A percentile compares a stretch with the other conserved stretches of the same genome.
phyloP scores from a whole-genome alignment of 2,888 invertebrate genomes.

The Drosophila pullipes region DNA sequence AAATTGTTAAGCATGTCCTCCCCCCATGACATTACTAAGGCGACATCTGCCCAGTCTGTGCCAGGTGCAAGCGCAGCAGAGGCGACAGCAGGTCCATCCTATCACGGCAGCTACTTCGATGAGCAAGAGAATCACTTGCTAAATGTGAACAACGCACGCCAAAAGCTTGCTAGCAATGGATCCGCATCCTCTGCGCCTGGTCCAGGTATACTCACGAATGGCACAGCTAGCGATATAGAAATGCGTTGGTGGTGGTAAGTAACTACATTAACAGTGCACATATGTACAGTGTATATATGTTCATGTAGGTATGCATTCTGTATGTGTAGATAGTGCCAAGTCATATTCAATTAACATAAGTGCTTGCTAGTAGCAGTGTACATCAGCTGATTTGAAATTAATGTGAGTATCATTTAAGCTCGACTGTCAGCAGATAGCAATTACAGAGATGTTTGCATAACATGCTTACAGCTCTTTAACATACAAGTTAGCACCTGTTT shows the following conservation, averaged over 20 bases:
- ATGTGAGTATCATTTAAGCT: slow-evolving; percentile 26
- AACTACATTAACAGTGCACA: slow-evolving; percentile 15
- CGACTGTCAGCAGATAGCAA: slow-evolving; percentile 12
- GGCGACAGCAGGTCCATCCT: slow-evolving; percentile 18
- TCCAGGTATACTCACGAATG: slow-evolving; percentile 58
- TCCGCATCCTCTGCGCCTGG: slow-evolving; percentile 81
- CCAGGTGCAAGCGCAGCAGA: slow-evolving; percentile 51
- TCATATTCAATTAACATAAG: background rate
- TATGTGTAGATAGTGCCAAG: background rate
- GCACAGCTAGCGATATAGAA: slow-evolving; percentile 79
- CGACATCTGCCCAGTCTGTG: slow-evolving; percentile 62
- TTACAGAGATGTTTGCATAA: slow-evolving; percentile 60
- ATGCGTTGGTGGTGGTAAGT: slow-evolving; percentile 86
- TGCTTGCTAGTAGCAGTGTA: background rate
- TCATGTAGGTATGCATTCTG: background rate
- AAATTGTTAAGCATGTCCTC: slow-evolving; percentile 31
- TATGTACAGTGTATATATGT: background rate
- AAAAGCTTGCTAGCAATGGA: slow-evolving; percentile 39
- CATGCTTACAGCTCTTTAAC: slow-evolving; percentile 45
- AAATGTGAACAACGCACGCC: slow-evolving; percentile 49
- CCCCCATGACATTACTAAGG: slow-evolving; percentile 28
- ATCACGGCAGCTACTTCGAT: slow-evolving; percentile 39
- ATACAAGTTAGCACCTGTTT: slow-evolving; percentile 59
- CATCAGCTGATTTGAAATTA: slow-evolving; percentile 32
- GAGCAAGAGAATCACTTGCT: slow-evolving; percentile 71